Evolutionary conservation across 1,140 invertebrate genomes (phyloP), one percentile per base, ranked within the genome.

Genomic region (Leptoteleia sp.): DNA sequence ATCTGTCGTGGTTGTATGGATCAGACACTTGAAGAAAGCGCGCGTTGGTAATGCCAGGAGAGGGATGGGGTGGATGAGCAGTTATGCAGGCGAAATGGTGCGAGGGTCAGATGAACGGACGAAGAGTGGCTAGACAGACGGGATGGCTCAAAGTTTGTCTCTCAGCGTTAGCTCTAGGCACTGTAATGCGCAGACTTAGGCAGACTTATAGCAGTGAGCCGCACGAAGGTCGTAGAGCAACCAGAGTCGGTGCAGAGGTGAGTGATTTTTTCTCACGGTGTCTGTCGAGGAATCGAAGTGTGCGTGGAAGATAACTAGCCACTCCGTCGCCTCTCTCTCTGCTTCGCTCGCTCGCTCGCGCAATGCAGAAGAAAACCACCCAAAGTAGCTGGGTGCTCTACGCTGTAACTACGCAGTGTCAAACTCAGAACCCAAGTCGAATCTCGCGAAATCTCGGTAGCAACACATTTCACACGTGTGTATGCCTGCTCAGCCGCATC

Each of bases 401-500:
- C 85, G 87, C 86, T 87, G 87, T 87, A 87, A 89, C 85, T 89
- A 89, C 82, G 87, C 83, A 87, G 84, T 86, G 87, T 85, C 84
- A 85, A 85, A 87, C 87, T 85, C 85, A 85, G 87, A 85, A 88
- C 86, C 87, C 86, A 86, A 87, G 70, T 57, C 42, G 70, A 59
- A 65, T 65, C 70, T 85, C 85, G 84, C 83, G 83, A 87, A 82
- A 82, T 86, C 86, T 82, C 84, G 79, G 78, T 84, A 83, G 81
- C 79, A 71, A 87, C 85, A 83, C 82, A 85, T 85, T 80, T 88
- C 85, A 83, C 85, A 83, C 83, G 81, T 84, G 84, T 80, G 84
- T 82, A 82, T 85, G 81, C 83, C 75, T 81, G 82, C 84, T 90
- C 89, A 90, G 89, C 90, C 88, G 87, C 86, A 89, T 89, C 88